Base-by-base conservation (phyloP, 2,888 invertebrate genomes). In the Idaea biselata region DNA sequence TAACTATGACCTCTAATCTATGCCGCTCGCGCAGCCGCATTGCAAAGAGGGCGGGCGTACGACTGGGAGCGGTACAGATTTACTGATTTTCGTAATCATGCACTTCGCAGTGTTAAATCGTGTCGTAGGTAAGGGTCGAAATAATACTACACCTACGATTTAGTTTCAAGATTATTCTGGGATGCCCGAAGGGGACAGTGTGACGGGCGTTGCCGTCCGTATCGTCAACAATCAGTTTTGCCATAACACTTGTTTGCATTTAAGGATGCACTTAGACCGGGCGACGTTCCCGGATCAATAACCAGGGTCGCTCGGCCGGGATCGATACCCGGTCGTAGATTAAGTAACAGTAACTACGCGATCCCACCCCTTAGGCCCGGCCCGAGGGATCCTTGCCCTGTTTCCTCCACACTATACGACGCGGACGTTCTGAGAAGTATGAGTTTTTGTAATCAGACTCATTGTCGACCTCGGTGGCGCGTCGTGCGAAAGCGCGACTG, bases 311-410 rank as follows among this genome's bases (percentile, higher is more conserved):
- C 57, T 57, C 73, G 75, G 69, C 76, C 65, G 75, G 71, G 86
- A 85, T 85, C 87, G 80, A 86, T 11, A 59, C 60, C 73, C 75
- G 70, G 76, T 65, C 67, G 70, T 75, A 71, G 86, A 85, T 85
- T 87, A 80, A 86, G 86, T 87, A 44, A 44, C 44, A 44, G 44
- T 44, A 8, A 44, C 44, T 44, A 44, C 44, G 7, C 14, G 5
- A 8, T 32, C 32, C 32, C 32, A 32, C 7, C 32, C 32, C 68
- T 81, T 80, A 73, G 55, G 11, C 18, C 60, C 81, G 73, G 85
- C 80, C 77, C 80, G 74, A 70, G 59, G 74, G 77, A 85, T 86
- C 88, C 89, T 89, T 88, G 89, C 84, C 89, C 88, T 76, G 80
- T 71, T 80, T 84, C 72, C 18, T 44, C 11, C 44, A 44, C 44